These are phyloP conservation scores for Philypnodon macrostomus DNA, from an alignment of 2,797 vertebrate genomes.

Conservation along the genomic window DNA sequence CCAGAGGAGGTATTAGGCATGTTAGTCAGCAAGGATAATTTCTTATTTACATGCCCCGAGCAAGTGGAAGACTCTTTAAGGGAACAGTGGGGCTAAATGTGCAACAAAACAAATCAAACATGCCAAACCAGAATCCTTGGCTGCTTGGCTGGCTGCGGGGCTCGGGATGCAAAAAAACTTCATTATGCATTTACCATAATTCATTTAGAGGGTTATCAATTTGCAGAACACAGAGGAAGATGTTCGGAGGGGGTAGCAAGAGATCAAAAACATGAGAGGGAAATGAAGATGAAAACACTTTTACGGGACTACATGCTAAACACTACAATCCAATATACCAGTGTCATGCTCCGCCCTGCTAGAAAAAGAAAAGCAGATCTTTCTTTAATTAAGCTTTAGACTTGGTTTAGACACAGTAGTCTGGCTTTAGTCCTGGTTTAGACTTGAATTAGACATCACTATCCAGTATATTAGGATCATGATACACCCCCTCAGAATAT, in stretches of 20 bases:
- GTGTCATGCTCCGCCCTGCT: slow-evolving; percentile 57
- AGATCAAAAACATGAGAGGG: slow-evolving; percentile 67
- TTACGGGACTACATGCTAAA: slow-evolving; percentile 73
- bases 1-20: slow-evolving; percentile 83
- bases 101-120: slow-evolving; percentile 83
- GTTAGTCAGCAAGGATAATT: slow-evolving; percentile 87
- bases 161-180: slow-evolving; percentile 74
- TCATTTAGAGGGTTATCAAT: slow-evolving; percentile 85
- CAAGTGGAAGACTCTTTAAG: slow-evolving; percentile 73
- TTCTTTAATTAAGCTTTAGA: slow-evolving; percentile 43
- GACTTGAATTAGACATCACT: background rate
- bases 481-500: too few relatives aligned
- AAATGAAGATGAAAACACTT: slow-evolving; percentile 71
- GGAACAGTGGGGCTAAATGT: slow-evolving; percentile 79
- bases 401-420: background rate
- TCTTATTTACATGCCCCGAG: slow-evolving; percentile 84
- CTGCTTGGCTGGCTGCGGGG: slow-evolving; percentile 75
- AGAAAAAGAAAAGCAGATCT: slow-evolving; percentile 60
- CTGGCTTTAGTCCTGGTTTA: background rate
- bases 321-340: slow-evolving; percentile 56
- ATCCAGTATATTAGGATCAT: too few relatives aligned
- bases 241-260: slow-evolving; percentile 68
- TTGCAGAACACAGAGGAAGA: slow-evolving; percentile 74
- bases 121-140: slow-evolving; percentile 77
- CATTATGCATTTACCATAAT: slow-evolving; percentile 83